These are phyloP conservation scores for Glaucopsyche alexis DNA, from an alignment of 2,888 invertebrate genomes.

Conservation along the genomic window DNA sequence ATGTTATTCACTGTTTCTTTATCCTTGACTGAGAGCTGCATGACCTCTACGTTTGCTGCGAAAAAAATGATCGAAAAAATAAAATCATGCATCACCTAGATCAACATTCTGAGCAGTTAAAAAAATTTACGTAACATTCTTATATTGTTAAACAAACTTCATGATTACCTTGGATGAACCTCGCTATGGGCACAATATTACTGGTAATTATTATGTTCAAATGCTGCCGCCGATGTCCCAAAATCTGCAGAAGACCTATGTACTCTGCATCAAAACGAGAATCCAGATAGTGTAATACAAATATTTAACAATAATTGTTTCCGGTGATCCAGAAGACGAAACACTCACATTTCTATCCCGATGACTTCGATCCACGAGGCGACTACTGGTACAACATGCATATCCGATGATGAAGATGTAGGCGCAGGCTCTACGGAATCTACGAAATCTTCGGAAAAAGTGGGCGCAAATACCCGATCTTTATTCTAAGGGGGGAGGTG, in stretches of 20 bases:
- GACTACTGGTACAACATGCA: neutral
- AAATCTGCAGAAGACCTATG: neutral
- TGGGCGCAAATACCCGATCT: constrained; percentile 34
- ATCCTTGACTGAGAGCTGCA: constrained; percentile 36
- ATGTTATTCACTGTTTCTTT: constrained; percentile 32
- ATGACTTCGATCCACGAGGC: constrained; percentile 8
- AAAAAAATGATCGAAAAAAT: constrained; percentile 35
- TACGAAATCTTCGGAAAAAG: constrained; percentile 31
- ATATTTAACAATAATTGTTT: constrained; percentile 41
- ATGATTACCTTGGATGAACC: neutral
- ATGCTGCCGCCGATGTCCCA: neutral
- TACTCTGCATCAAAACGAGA: neutral
- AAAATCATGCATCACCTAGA: constrained; percentile 36
- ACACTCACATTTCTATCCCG: constrained; percentile 19
- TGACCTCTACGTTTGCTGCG: constrained; percentile 38
- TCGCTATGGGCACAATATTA: neutral
- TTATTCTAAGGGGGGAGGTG: constrained; percentile 37
- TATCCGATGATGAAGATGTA: constrained; percentile 31
- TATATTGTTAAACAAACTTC: constrained; percentile 25
- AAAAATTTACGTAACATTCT: constrained; percentile 32
- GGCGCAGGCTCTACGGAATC: neutral
- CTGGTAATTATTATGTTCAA: neutral
- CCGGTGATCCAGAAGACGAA: constrained; percentile 26
- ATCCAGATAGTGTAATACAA: constrained; percentile 30
- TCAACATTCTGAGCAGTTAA: constrained; percentile 32